These are phyloP conservation scores for Podargus strigoides DNA, from an alignment of 2,797 vertebrate species.

Conservation along the genomic window DNA sequence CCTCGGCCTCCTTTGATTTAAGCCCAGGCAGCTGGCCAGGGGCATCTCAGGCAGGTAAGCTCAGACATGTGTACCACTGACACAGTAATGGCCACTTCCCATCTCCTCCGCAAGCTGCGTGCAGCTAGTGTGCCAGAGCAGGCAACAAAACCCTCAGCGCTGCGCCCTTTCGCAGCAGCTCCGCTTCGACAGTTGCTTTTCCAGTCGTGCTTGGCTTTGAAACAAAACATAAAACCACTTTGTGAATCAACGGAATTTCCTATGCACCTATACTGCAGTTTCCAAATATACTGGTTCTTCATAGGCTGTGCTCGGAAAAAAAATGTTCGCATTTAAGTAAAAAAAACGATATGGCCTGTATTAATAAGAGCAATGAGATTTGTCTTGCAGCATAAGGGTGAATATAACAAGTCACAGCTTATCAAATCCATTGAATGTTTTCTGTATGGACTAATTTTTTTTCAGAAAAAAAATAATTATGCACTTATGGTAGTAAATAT, in stretches of 20 bases:
- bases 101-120: background rate
- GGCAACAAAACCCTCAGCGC: background rate
- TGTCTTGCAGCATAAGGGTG: background rate
- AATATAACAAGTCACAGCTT: background rate
- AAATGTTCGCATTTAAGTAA: background rate
- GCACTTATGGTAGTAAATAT: background rate
- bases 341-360: background rate
- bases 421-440: background rate
- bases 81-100: fast-evolving
- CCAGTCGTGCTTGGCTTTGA: background rate
- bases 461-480: background rate
- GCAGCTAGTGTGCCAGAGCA: fast-evolving
- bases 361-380: background rate
- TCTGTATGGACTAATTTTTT: background rate
- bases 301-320: background rate
- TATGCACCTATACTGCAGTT: background rate
- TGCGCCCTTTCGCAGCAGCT: background rate
- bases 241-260: background rate
- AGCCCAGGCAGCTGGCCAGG: background rate
- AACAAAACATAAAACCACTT: background rate
- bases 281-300: background rate
- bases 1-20: background rate
- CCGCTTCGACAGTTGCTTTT: background rate
- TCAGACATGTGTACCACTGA: background rate
- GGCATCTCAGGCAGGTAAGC: background rate